Evolutionary conservation across 2,888 invertebrate species (phyloP), one percentile per base, ranked within the genome.

Genomic region (Andrena praecox): DNA sequence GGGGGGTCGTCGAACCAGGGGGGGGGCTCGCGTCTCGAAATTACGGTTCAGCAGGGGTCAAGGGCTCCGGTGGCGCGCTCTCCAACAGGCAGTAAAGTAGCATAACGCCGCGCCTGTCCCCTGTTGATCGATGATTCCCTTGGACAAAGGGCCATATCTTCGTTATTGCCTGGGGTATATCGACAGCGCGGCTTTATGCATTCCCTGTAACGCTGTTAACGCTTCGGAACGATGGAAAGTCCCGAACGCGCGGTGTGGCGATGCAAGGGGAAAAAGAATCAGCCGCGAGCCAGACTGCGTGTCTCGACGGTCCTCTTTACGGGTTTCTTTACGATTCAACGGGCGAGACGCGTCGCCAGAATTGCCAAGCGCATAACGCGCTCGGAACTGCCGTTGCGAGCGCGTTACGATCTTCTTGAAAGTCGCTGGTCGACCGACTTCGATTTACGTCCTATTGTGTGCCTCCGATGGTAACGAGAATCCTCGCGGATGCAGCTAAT

Each of bases 81-180:
- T 88, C 85, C 84, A 87, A 84, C 81, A 62, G 78, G 85, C 87
- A 77, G 82, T 88, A 87, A 88, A 86, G 79, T 84, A 80, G 80
- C 77, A 69, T 75, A 72, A 78, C 59, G 70, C 72, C 74, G 75
- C 29, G 77, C 69, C 83, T 75, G 85, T 70, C 81, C 72, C 69
- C 59, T 66, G 77, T 86, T 88, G 88, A 88, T 88, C 87, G 88
- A 88, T 87, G 82, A 88, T 87, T 81, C 82, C 77, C 54, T 74
- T 50, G 87, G 80, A 88, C 88, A 88, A 88, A 88, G 87, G 82
- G 82, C 80, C 75, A 71, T 88, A 87, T 83, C 81, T 82, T 82
- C 77, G 88, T 87, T 87, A 87, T 85, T 86, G 80, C 77, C 48
- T 20, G 60, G 66, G 24, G 68, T 42, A 56, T 80, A 82, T 84